phyloP scores from a whole-genome alignment of 2,888 invertebrate genomes.

The Aphidoletes aphidimyza region DNA sequence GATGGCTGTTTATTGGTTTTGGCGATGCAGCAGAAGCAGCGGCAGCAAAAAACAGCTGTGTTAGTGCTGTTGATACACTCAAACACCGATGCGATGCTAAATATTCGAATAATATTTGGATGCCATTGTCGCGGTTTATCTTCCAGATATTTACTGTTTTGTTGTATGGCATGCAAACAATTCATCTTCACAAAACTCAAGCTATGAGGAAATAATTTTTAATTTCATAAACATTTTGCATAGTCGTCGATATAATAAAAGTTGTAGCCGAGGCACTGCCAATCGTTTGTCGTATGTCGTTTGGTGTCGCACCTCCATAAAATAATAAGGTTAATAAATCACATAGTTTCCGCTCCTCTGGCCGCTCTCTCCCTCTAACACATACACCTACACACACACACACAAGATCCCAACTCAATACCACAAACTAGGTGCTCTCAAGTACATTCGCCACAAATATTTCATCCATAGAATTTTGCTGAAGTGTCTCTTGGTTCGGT shows the following conservation, averaged over 20 bases:
- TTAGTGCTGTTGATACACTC: not conserved
- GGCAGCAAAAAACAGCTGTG: not conserved
- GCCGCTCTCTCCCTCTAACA: not conserved
- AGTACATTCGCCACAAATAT: conserved; percentile 41
- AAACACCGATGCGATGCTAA: not conserved
- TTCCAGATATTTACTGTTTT: not conserved
- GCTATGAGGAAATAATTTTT: conserved; percentile 28
- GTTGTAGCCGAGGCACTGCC: not conserved
- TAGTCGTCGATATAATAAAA: not conserved
- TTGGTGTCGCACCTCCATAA: conserved; percentile 14
- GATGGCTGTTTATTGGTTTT: not conserved
- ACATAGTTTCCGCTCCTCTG: conserved; percentile 20
- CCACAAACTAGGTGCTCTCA: not conserved
- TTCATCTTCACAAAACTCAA: not conserved
- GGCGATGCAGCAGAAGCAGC: not conserved
- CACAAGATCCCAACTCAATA: not conserved
- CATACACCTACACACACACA: not conserved
- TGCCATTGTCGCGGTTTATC: conserved; percentile 41
- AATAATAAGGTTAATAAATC: conserved; percentile 42
- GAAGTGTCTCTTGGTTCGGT: conserved; percentile 27
- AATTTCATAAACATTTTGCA: conserved; percentile 25
- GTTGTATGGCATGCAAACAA: not conserved
- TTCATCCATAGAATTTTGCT: not conserved
- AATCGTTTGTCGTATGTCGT: conserved; percentile 41
- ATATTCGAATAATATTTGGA: conserved; percentile 43